Evolutionary conservation across 2,113 vertebrate species (phyloP), one percentile per base, ranked within the genome.

Genomic region (Noctilio leporinus): DNA sequence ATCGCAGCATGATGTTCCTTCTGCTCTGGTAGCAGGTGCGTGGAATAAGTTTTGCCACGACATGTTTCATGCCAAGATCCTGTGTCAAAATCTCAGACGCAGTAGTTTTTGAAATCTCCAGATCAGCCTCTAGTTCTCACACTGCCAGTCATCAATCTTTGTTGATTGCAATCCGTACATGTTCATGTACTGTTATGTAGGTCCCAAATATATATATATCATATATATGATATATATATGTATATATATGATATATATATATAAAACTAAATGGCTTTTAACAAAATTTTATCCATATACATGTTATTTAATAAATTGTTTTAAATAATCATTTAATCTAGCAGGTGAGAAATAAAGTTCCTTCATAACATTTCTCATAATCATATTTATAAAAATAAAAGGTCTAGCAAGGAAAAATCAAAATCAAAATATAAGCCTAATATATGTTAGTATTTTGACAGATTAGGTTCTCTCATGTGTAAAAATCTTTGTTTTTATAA

Each of bases 271-370:
- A 75, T 86, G 10, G 12, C 7, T 92, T 93, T 82, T 72, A 67
- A 78, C 35, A 94, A 81, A 45, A 67, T 65, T 62, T 65, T 76
- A 85, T 35, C 72, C 0, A 80, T 49, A 57, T 26, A 33, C 45
- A 81, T 67, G 22, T 59, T 86, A 45, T 87, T 89, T 78, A 65
- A 87, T 67, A 94, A 94, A 83, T 89, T 82, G 7, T 76, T 76
- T 91, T 89, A 80, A 40, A 26, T 83, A 72, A 67, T 90, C 45
- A 57, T 28, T 57, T 80, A 40, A 65, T 62, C 26, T 86, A 64
- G 9, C 10, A 55, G 64, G 15, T 85, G 28, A 93, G 82, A 82
- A 38, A 82, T 19, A 67, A 96, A 69, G 4, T 47, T 53, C 89
- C 43, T 40, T 87, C 14, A 72, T 85, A 86, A 93, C 10, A 53